Conservation (phyloP, 2,888 invertebrate species). For the Oithona nana region DNA sequence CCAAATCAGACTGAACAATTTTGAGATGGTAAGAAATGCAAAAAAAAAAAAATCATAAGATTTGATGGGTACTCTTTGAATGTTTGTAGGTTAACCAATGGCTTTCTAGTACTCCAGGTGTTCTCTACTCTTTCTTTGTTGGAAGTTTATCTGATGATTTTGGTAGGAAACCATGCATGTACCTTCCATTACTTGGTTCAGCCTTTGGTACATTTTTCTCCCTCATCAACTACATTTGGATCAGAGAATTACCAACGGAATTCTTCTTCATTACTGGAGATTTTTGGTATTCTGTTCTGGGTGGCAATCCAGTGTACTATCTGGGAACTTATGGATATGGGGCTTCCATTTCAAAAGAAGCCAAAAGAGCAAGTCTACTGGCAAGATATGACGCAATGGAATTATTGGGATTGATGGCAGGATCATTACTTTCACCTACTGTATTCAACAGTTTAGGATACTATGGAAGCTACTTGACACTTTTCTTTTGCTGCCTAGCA, state of each 20-base stretch:
- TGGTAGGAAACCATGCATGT: neutral
- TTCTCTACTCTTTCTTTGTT: neutral
- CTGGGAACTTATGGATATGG: neutral
- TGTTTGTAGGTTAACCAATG: neutral
- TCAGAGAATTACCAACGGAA: neutral
- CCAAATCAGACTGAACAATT: neutral
- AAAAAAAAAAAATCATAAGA: too few species aligned
- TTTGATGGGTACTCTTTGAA: too few species aligned
- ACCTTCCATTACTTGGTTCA: neutral
- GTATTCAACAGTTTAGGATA: neutral
- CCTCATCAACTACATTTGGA: neutral
- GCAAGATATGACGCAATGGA: neutral
- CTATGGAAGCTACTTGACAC: neutral
- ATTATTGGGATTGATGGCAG: neutral
- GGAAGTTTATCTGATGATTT: neutral
- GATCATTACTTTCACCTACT: neutral
- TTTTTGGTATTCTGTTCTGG: neutral
- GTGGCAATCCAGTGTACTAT: neutral
- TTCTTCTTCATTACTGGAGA: neutral
- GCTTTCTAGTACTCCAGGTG: neutral
- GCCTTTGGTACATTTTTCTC: neutral
- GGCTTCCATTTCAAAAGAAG: neutral
- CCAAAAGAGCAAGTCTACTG: neutral
- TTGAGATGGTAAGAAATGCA: neutral
- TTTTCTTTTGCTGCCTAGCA: neutral